Evolutionary conservation across 2,113 vertebrate genomes (phyloP), one percentile per base, ranked within the genome.

Genomic region (Myrmecobius fasciatus): DNA sequence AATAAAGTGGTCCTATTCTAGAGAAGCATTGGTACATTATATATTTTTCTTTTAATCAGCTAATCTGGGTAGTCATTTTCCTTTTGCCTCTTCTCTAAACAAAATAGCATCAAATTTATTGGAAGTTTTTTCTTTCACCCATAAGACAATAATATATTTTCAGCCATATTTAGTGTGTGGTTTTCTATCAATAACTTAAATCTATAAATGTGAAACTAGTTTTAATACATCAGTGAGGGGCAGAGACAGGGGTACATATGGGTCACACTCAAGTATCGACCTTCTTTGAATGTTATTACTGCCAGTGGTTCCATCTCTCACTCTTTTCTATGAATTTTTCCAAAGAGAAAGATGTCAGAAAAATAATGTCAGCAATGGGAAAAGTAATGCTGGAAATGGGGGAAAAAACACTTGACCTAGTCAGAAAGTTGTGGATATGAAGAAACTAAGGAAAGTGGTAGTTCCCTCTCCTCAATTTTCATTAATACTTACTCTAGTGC

Each of bases 61-160:
- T 91, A 94, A 95, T 54, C 22, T 94, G 89, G 53, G 91, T 67
- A 75, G 48, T 52, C 28, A 53, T 91, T 95, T 52, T 36, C 48
- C 31, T 51, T 75, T 53, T 43, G 91, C 93, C 91, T 94, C 5
- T 20, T 93, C 96, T 54, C 25, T 96, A 56, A 83, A 52, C 3
- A 93, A 96, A 91, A 49, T 31, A 67, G 26, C 56, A 20, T 51
- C 53, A 96, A 47, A 89, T 91, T 53, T 22, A 24, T 75, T 49
- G 26, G 49, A 51, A 51, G 49, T 51, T 51, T 51, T 51, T 89
- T 91, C 96, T 94, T 88, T 22, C 92, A 8, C 6, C 8, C 25
- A 54, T 89, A 52, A 88, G n/a, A 47, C 51, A 83, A 56, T 75
- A 89, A 91, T 52, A 88, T 95, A 93, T 6, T 46, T 92, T 95